Evolutionary conservation across 2,888 invertebrate species (phyloP).

Genomic region (Sarcophaga carnaria): DNA sequence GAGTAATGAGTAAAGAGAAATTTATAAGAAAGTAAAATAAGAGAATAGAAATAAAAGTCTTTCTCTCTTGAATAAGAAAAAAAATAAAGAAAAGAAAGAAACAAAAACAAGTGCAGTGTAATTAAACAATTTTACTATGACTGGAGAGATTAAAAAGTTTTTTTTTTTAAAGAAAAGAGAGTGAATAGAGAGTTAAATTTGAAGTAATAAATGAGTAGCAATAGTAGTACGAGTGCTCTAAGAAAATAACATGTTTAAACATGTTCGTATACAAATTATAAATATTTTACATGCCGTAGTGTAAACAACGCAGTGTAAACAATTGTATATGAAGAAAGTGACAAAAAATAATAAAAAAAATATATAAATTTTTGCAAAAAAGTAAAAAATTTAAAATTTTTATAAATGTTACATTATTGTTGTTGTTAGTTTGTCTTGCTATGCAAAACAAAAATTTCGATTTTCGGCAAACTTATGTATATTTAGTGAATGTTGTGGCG

Average conservation of each 20-base stretch:
- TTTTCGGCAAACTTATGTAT: conserved; percentile 24
- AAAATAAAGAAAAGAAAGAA: neutral
- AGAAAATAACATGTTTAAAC: neutral
- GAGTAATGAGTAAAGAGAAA: conserved; percentile 27
- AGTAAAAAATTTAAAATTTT: conserved; percentile 3
- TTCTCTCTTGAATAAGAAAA: neutral
- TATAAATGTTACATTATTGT: neutral
- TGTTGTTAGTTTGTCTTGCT: conserved; percentile 2
- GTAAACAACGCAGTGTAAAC: neutral
- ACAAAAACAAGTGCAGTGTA: conserved; percentile 11
- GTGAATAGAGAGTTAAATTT: conserved; percentile 66
- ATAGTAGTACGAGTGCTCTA: neutral
- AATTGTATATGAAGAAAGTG: conserved; percentile 10
- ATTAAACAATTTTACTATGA: neutral
- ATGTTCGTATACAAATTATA: neutral
- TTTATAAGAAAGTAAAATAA: conserved; percentile 5
- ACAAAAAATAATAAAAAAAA: conserved; percentile 24
- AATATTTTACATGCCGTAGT: neutral
- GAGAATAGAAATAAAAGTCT: conserved; percentile 19
- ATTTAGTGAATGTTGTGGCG: neutral
- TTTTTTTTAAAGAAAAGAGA: neutral
- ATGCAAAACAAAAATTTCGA: conserved; percentile 22
- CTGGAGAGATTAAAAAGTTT: neutral
- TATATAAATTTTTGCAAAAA: neutral
- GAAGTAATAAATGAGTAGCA: conserved; percentile 72